Base-by-base conservation (phyloP, 2,113 vertebrate genomes). In the Lichenostomus cassidix region DNA sequence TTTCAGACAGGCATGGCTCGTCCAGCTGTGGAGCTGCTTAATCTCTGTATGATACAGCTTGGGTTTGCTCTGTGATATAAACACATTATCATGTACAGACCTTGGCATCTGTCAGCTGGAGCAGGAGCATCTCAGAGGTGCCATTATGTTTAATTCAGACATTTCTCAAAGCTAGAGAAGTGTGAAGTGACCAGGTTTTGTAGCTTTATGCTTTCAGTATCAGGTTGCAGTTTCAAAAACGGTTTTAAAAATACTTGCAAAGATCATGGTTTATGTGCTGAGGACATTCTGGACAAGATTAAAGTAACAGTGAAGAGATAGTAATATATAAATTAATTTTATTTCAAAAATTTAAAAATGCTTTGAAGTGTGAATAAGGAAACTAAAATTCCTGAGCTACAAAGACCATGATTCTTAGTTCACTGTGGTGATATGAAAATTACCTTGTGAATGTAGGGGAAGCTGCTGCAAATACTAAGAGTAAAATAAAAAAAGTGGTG, bases 11-110 rank as follows among this genome's bases (percentile, higher is more conserved):
- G 92, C 91, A 92, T 56, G 89, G 89, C 92, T 95, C 58, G 88
- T 97, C 89, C 90, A 58, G 96, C 97, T 94, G 96, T 96, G 94
- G 96, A 95, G 78, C 82, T 67, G 80, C 89, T 94, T 94, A 95
- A 96, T 96, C 91, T 93, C 93, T 94, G 41, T 87, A 96, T 80
- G 91, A 94, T 82, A 80, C 58, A 79, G 46, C 90, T 84, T 90
- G 94, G 87, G 84, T 85, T 91, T 80, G 89, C 46, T 85, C 89
- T 28, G 23, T 88, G 87, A 92, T 95, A 95, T 96, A 94, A 95
- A 95, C 89, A 97, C 79, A 94, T 95, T 97, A 94, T 89, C 50
- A 77, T 60, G 86, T 90, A 84, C 70, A 94, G 89, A 83, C 91
- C 50, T 85, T 90, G 83, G 55, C 84, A 96, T 94, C 73, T 78